A percentile compares a stretch with the other conserved stretches of the same genome.
phyloP scores from a whole-genome alignment of 2,113 vertebrate species.

The Megaceryle maxima region DNA sequence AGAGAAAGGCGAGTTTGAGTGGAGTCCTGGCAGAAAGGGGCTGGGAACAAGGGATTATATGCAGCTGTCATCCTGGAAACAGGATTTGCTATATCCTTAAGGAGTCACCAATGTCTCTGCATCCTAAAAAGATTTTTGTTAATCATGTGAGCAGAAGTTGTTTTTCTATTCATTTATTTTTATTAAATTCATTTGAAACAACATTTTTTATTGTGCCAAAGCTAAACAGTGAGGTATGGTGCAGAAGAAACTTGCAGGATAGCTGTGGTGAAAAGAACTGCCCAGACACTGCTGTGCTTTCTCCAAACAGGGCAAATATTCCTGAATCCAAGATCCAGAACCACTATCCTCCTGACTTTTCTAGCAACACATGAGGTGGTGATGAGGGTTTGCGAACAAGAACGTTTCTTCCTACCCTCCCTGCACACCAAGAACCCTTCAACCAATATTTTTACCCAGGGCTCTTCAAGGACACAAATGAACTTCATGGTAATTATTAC shows the following conservation, averaged over 20 bases:
- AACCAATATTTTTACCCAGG: not conserved
- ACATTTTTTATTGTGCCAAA: not conserved
- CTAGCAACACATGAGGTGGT: not conserved
- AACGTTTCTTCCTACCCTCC: not conserved
- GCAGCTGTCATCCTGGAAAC: conserved; percentile 19
- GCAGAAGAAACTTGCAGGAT: not conserved
- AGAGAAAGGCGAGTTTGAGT: not conserved
- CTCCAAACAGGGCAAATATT: not conserved
- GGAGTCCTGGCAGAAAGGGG: not conserved
- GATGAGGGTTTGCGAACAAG: not conserved
- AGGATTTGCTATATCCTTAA: not conserved
- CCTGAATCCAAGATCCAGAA: not conserved
- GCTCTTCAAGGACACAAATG: not conserved
- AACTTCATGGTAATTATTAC: not conserved
- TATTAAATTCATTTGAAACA: not conserved
- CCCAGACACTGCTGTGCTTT: not conserved
- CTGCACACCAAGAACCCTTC: not conserved
- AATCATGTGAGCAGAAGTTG: not conserved
- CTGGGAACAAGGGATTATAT: not conserved
- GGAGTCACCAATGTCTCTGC: not conserved
- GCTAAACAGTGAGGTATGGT: not conserved
- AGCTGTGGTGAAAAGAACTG: not conserved
- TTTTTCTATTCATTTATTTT: not conserved
- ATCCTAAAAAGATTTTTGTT: not conserved
- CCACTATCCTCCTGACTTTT: not conserved